Evolutionary conservation across 1,140 invertebrate genomes (phyloP).

Genomic region (Drosophila mayri): DNA sequence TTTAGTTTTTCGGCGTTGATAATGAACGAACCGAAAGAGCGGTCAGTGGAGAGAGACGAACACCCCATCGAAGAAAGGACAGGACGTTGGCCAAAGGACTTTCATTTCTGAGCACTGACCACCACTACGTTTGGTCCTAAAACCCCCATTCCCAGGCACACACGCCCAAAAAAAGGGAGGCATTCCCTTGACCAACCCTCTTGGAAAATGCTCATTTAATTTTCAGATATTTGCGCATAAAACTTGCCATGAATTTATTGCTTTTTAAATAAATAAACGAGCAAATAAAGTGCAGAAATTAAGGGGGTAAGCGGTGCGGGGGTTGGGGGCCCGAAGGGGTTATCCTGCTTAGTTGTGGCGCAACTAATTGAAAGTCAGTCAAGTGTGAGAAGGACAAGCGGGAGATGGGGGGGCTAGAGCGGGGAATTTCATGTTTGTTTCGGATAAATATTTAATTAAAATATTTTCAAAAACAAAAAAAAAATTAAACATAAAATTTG

Average conservation of each 20-base stretch:
- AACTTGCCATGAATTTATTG: constrained; percentile 84
- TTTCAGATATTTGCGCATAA: constrained; percentile 82
- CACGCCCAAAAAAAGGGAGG: neutral
- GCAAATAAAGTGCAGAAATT: constrained; percentile 79
- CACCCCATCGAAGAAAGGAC: constrained; percentile 10
- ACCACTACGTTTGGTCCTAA: constrained; percentile 59
- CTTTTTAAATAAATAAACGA: constrained; percentile 84
- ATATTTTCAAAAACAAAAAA: constrained; percentile 46
- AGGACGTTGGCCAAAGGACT: constrained; percentile 21
- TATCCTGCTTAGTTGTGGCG: constrained; percentile 62
- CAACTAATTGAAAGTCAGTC: constrained; percentile 84
- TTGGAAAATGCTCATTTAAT: constrained; percentile 74
- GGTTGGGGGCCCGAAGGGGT: neutral
- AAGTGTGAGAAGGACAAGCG: constrained; percentile 58
- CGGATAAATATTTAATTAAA: constrained; percentile 80
- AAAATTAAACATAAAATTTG: constrained; percentile 13
- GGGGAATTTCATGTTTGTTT: constrained; percentile 39
- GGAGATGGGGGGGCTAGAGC: neutral
- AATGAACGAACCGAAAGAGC: constrained; percentile 77
- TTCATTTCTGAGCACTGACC: constrained; percentile 68
- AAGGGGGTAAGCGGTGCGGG: neutral
- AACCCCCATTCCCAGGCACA: neutral
- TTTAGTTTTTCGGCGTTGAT: constrained; percentile 81
- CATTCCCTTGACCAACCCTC: constrained; percentile 60
- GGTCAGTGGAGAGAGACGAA: constrained; percentile 49